phyloP scores from a whole-genome alignment of 2,888 invertebrate genomes.

The Drosophila planitibia region DNA sequence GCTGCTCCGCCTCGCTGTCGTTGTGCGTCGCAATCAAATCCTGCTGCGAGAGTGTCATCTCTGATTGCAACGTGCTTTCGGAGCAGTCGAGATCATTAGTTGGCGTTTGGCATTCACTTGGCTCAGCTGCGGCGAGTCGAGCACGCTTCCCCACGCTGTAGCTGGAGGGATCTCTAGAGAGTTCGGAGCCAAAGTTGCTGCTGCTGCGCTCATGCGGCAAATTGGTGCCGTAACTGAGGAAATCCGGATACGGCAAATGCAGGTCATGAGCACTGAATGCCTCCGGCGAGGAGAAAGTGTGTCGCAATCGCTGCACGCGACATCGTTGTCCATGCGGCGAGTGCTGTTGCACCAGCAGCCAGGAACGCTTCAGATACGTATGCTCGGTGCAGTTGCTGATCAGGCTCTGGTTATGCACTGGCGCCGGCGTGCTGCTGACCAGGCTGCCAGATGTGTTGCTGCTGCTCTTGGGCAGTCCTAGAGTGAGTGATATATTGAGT shows the following conservation, averaged over 20 bases:
- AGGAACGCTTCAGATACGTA: conserved; percentile 83
- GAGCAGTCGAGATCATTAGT: conserved; percentile 27
- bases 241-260: conserved; percentile 70
- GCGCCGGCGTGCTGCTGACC: conserved; percentile 30
- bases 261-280: conserved; percentile 78
- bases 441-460: conserved; percentile 57
- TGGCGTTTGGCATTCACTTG: conserved; percentile 45
- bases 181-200: conserved; percentile 84
- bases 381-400: conserved; percentile 82
- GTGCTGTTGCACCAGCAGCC: conserved; percentile 82
- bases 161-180: conserved; percentile 82
- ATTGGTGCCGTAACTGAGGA: conserved; percentile 84
- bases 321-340: conserved; percentile 70
- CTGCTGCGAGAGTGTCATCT: conserved; percentile 29
- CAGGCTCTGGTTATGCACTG: conserved; percentile 38
- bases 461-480: conserved; percentile 75
- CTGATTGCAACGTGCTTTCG: conserved; percentile 43
- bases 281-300: conserved; percentile 84
- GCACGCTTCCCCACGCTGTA: conserved; percentile 62
- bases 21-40: conserved; percentile 29
- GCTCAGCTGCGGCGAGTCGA: conserved; percentile 36
- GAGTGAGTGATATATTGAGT: conserved; percentile 84
- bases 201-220: conserved; percentile 83
- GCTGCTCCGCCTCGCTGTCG: conserved; percentile 71
- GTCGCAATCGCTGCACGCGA: conserved; percentile 82